phyloP scores from a whole-genome alignment of 2,888 invertebrate genomes.

The Acanthacorydalis orientalis region DNA sequence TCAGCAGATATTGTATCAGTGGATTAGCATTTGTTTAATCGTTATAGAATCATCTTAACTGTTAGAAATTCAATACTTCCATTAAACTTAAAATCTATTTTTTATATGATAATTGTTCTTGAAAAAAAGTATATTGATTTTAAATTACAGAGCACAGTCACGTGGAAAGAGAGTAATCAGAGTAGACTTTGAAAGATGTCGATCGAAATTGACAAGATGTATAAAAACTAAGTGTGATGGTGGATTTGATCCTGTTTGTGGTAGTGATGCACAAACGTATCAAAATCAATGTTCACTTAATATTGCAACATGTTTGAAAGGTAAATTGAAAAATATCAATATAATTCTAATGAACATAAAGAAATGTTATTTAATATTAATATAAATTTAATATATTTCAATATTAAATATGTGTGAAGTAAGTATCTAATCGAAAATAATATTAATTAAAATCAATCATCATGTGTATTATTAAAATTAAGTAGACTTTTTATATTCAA shows the following conservation, averaged over 20 bases:
- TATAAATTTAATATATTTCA: neutral
- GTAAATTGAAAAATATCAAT: conserved; percentile 12
- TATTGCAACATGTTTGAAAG: conserved; percentile 72
- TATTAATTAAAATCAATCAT: no score
- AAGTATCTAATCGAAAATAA: no score
- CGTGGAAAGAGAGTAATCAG: conserved; percentile 32
- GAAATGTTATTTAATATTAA: neutral
- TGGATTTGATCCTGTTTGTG: conserved; percentile 68
- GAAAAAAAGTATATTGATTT: no score
- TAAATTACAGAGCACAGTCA: conserved; percentile 10
- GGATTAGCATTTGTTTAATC: no score
- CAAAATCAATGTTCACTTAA: conserved; percentile 67
- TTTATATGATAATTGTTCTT: no score
- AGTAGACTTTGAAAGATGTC: conserved; percentile 69
- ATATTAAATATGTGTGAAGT: no score
- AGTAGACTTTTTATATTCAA: conserved; percentile 26
- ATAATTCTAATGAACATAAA: no score
- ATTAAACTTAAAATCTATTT: no score
- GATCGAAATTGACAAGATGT: conserved; percentile 55
- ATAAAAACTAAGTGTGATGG: conserved; percentile 48
- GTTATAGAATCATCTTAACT: no score
- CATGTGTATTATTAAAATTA: no score
- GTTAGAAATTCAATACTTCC: no score
- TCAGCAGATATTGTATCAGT: no score
- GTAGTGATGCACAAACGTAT: conserved; percentile 76